Base-by-base conservation (phyloP, 1,140 invertebrate species). In the Pseudomyrmex gracilis region DNA sequence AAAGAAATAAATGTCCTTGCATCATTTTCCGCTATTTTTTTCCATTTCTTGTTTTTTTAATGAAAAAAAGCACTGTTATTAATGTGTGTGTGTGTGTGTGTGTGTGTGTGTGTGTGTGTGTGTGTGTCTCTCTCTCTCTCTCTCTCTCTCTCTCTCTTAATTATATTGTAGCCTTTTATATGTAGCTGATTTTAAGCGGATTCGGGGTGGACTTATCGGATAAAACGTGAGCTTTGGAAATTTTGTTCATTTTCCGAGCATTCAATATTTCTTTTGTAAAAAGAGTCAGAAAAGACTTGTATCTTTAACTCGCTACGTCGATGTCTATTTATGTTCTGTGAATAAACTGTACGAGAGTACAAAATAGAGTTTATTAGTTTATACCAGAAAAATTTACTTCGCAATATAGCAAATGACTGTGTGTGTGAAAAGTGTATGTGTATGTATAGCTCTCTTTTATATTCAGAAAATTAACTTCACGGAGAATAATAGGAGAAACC, bases 141-240 rank as follows among this genome's bases (percentile, higher is more conserved):
- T n/a, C n/a, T n/a, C n/a, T 34, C 34, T 4, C 34, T 34, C 34
- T 78, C 10, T 45, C 47, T 13, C 45, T 13, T 57, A 57, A 57
- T 68, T 34, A 76, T 51, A 51, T 2, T 9, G n/a, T 15, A 13
- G 15, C 47, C 47, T 78, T 70, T 78, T 70, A 70, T 24, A 4
- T 15, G 55, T 5, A 34, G 10, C 20, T 51, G 34, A 68, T 68
- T 70, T 34, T 24, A 78, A 78, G 15, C 20, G 5, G 20, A 58
- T 78, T 78, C 24, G 24, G 34, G 24, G 34, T 58, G 13, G 15
- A 24, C 15, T 68, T 9, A 47, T 24, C 8, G 22, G 15, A 57
- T 68, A 67, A 7, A 34, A 77, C 4, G 10, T 13, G 20, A 66
- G n/a, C 45, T 63, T 24, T 15, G 15, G 7, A 43, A 22, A 61